Percentiles rank a stretch among this genome's conserved stretches.
Evolutionary conservation across 2,888 invertebrate genomes (phyloP).

Genomic region (Amphipyra tragopoginis): DNA sequence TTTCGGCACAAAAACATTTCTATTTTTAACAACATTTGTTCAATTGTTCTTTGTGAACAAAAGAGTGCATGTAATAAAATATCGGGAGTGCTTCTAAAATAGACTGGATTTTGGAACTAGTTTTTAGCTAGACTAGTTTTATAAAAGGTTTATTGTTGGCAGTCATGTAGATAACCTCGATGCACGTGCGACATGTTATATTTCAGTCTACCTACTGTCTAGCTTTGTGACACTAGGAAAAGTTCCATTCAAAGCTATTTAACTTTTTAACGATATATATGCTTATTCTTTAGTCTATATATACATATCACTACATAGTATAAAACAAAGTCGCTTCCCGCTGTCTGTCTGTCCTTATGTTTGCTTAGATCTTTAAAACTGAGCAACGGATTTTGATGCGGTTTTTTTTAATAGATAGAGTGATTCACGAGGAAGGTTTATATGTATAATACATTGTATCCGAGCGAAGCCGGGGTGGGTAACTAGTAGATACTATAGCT

Average conservation of each 20-base stretch:
- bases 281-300: not conserved
- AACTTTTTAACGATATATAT: not conserved
- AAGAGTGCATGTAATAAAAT: constrained; percentile 31
- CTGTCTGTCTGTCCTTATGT: too few relatives aligned
- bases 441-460: too few relatives aligned
- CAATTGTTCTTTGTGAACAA: constrained; percentile 21
- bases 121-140: constrained; percentile 34
- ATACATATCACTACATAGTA: too few relatives aligned
- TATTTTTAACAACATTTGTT: constrained; percentile 6
- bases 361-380: too few relatives aligned
- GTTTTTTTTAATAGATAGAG: too few relatives aligned
- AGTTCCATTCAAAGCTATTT: constrained; percentile 18
- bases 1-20: not conserved
- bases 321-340: too few relatives aligned
- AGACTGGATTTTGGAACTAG: constrained; percentile 48
- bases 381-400: too few relatives aligned
- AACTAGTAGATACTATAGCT: too few relatives aligned
- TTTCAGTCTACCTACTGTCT: constrained; percentile 13
- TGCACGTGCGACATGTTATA: constrained; percentile 11
- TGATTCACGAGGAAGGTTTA: too few relatives aligned
- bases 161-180: constrained; percentile 37
- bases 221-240: constrained; percentile 18
- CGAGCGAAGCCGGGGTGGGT: too few relatives aligned
- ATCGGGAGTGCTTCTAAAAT: constrained; percentile 25
- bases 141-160: constrained; percentile 41